These are phyloP conservation scores for Lagopus muta DNA, from an alignment of 2,113 vertebrate species.

Conservation along the genomic window DNA sequence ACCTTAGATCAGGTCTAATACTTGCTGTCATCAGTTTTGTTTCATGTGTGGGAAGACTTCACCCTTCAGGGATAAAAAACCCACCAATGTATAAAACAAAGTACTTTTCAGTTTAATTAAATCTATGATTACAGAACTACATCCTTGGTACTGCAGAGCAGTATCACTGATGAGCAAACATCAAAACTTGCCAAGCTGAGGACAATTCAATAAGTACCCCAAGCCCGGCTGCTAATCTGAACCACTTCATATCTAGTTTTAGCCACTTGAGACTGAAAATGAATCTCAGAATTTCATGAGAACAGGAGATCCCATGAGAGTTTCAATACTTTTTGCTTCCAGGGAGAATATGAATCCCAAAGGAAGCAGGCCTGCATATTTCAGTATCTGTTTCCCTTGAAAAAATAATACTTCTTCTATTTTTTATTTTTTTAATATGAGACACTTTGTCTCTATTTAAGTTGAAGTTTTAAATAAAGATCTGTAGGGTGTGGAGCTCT, in stretches of 20 bases:
- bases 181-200: not conserved
- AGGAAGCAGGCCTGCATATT: not conserved
- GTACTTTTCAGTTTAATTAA: conserved; percentile 26
- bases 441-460: not conserved
- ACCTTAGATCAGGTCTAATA: not conserved
- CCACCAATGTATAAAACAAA: not conserved
- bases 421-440: not conserved
- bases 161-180: not conserved
- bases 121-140: not conserved
- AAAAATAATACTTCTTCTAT: not conserved
- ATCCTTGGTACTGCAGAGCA: not conserved
- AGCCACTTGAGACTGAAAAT: conserved; percentile 15
- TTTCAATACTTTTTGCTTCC: not conserved
- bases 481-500: conserved; percentile 9
- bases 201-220: conserved; percentile 8
- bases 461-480: conserved; percentile 32
- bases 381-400: not conserved
- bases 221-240: not conserved
- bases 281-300: not conserved
- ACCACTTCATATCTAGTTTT: conserved; percentile 41
- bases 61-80: not conserved
- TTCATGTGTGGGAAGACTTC: not conserved
- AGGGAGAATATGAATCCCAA: not conserved
- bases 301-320: not conserved
- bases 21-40: not conserved